A percentile compares a stretch with the other conserved stretches of the same genome.
Conservation (phyloP, 2,888 invertebrate genomes). For the Isoperla grammatica region DNA sequence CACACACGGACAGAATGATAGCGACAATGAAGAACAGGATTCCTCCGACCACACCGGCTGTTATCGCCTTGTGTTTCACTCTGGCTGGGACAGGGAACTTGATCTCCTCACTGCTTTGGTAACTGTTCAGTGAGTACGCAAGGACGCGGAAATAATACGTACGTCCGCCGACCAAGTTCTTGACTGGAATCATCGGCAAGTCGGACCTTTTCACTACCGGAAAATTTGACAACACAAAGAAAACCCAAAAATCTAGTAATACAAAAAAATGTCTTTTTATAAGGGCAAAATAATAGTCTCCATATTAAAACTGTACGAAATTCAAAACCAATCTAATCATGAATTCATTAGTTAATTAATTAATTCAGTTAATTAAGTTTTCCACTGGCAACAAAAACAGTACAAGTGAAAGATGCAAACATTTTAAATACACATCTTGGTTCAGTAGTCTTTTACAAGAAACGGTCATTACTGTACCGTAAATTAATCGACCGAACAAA, state of each 20-base stretch:
- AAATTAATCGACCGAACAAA: too few species aligned
- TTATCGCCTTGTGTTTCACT: constrained; percentile 92
- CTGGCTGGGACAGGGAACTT: constrained; percentile 85
- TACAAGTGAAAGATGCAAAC: too few species aligned
- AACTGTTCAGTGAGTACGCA: constrained; percentile 80
- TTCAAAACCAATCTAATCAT: too few species aligned
- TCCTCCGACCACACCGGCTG: constrained; percentile 94
- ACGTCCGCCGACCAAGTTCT: constrained; percentile 84
- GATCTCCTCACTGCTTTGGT: constrained; percentile 81
- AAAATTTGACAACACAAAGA: not conserved
- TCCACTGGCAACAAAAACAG: too few species aligned
- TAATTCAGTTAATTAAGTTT: too few species aligned
- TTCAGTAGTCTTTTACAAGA: too few species aligned
- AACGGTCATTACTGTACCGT: too few species aligned
- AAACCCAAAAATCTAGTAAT: not conserved
- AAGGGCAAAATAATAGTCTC: constrained; percentile 19
- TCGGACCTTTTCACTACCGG: too few species aligned
- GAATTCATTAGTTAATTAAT: too few species aligned
- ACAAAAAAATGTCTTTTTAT: constrained; percentile 12
- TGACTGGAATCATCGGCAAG: constrained; percentile 66
- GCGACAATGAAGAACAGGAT: constrained; percentile 96
- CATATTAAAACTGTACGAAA: too few species aligned
- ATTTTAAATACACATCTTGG: too few species aligned
- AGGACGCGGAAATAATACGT: constrained; percentile 89
- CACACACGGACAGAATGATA: constrained; percentile 94